Evolutionary conservation across 1,140 invertebrate genomes (phyloP), one percentile per base, ranked within the genome.

Genomic region (Bombus terrestris): DNA sequence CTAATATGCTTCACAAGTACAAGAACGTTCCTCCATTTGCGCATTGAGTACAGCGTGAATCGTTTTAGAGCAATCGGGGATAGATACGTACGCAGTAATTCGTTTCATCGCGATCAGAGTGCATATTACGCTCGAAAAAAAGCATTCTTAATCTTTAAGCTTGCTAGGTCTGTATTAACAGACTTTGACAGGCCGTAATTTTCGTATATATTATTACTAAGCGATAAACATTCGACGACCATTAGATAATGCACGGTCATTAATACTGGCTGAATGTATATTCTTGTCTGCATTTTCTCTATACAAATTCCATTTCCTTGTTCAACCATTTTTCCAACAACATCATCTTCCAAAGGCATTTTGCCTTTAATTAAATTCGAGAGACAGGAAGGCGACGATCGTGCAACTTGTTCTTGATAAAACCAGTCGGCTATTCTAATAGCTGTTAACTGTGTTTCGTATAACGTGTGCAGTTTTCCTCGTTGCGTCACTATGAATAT

Each of bases 181-280:
- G 13, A 22, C 22, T 39, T 13, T 22, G 37, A 43, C 53, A 43
- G 35, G 35, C 37, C 13, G 12, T n/a, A 59, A 32, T 81, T 22
- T 74, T 39, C 3, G 53, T 35, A 41, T 53, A 15, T 28, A 41
- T 73, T 73, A 35, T 15, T n/a, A 28, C 1, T 5, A 32, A 53
- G n/a, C 62, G 59, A 76, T 66, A 32, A 35, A 64, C 57, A 37
- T 76, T 73, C 28, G 2, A 72, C 53, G 43, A 66, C 53, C 43
- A 25, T 68, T 66, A 15, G 43, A 76, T 76, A 83, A 75, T 41
- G 15, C 18, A 13, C 18, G 59, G 13, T 68, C 59, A 53, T 83
- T 83, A 76, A 66, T 83, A 66, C 3, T 41, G 15, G 37, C 25
- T n/a, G 57, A 82, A 32, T 41, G 35, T 15, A 2, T 28, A 37